Evolutionary conservation across 2,797 vertebrate genomes (phyloP).

Genomic region (Hipposideros larvatus): DNA sequence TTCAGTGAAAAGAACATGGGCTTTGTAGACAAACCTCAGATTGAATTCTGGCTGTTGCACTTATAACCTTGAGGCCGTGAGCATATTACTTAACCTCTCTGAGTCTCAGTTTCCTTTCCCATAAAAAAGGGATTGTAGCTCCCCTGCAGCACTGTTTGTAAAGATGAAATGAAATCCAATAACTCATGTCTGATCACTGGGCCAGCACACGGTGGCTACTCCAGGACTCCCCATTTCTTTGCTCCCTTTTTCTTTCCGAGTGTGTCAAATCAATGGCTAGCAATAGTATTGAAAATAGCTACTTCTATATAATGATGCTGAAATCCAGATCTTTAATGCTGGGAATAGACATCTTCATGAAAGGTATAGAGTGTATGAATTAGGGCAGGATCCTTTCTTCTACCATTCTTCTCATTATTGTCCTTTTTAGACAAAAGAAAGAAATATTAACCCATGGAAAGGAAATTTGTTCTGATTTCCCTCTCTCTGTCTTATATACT

Average conservation of each 20-base stretch:
- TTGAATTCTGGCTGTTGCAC: conserved; percentile 78
- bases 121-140: conserved; percentile 79
- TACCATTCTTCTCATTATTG: background rate
- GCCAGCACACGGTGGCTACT: background rate
- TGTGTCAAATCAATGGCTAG: conserved; percentile 46
- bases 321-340: background rate
- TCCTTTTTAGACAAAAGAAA: conserved; percentile 30
- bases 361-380: background rate
- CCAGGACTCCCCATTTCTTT: background rate
- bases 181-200: conserved; percentile 69
- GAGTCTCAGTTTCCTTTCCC: conserved; percentile 82
- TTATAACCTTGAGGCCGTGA: conserved; percentile 79
- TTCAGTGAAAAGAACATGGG: conserved; percentile 77
- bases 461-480: conserved; percentile 13
- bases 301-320: background rate
- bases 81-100: conserved; percentile 80
- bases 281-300: conserved; percentile 44
- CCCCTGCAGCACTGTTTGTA: conserved; percentile 74
- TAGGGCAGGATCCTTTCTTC: background rate
- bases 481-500: background rate
- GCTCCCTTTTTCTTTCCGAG: conserved; percentile 43
- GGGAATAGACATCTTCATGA: background rate
- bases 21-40: conserved; percentile 80
- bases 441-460: background rate
- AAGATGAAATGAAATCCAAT: conserved; percentile 81